Evolutionary conservation across 2,888 invertebrate genomes (phyloP).

Genomic region (Nomada ruficornis): DNA sequence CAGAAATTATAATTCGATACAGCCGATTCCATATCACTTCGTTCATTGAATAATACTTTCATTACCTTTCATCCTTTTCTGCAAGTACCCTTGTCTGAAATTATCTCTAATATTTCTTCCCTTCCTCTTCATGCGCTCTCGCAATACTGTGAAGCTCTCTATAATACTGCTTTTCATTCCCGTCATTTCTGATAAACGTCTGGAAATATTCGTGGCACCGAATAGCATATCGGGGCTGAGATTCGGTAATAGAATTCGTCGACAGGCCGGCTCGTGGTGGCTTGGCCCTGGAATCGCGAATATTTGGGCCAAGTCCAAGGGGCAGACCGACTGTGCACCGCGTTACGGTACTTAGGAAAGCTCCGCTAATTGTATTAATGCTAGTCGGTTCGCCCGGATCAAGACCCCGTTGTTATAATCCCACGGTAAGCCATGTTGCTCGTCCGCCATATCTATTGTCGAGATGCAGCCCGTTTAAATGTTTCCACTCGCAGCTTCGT

Average conservation of each 20-base stretch:
- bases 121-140: neutral
- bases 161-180: neutral
- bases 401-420: slow-evolving; percentile 78
- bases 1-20: neutral
- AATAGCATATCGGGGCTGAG: neutral
- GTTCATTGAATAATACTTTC: neutral
- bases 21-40: neutral
- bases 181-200: neutral
- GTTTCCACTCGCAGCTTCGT: slow-evolving; percentile 43
- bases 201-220: slow-evolving; percentile 33
- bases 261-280: slow-evolving; percentile 50
- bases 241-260: slow-evolving; percentile 62
- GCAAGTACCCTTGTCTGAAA: neutral
- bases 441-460: slow-evolving; percentile 74
- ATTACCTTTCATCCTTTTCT: too few relatives aligned
- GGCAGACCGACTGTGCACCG: slow-evolving; percentile 59
- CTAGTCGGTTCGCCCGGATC: slow-evolving; percentile 79
- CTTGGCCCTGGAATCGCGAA: slow-evolving; percentile 63
- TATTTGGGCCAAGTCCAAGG: slow-evolving; percentile 82
- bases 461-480: slow-evolving; percentile 60
- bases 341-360: slow-evolving; percentile 81
- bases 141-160: too few relatives aligned
- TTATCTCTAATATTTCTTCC: neutral
- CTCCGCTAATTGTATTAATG: slow-evolving; percentile 83
- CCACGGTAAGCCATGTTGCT: slow-evolving; percentile 70